Percentiles rank a stretch among this genome's conserved stretches.
Conservation (phyloP, 1,140 invertebrate species). For the Laodelphax striatellus region DNA sequence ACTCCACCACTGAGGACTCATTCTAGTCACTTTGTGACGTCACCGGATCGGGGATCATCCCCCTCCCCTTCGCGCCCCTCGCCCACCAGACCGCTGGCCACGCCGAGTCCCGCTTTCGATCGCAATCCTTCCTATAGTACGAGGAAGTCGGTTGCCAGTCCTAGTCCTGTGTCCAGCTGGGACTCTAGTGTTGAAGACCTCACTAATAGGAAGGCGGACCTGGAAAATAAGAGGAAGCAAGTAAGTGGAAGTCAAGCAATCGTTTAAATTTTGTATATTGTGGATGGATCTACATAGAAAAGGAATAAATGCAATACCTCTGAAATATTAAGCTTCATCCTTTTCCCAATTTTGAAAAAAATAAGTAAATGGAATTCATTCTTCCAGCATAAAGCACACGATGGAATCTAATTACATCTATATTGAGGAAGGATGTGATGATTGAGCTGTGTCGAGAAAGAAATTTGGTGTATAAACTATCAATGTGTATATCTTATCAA, state of each 20-base stretch:
- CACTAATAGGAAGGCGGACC: conserved; percentile 31
- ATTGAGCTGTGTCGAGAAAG: too few relatives aligned
- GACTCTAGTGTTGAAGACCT: conserved; percentile 12
- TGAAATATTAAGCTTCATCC: too few relatives aligned
- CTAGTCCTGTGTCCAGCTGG: conserved; percentile 22
- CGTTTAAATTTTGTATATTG: too few relatives aligned
- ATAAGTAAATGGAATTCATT: too few relatives aligned
- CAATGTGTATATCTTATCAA: too few relatives aligned
- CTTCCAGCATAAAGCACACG: too few relatives aligned
- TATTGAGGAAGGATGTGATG: too few relatives aligned
- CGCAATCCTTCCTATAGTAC: conserved; percentile 14
- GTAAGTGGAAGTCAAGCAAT: conserved; percentile 20
- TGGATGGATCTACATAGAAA: too few relatives aligned
- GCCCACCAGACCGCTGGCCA: conserved; percentile 3
- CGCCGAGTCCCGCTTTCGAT: conserved; percentile 18
- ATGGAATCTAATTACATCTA: too few relatives aligned
- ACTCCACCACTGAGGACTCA: neutral
- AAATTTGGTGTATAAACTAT: too few relatives aligned
- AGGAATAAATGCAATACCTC: too few relatives aligned
- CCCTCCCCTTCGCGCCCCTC: neutral
- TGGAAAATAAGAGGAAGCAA: conserved; percentile 36
- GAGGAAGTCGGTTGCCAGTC: conserved; percentile 12
- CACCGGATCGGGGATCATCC: neutral
- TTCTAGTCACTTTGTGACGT: neutral
- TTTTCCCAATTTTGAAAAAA: too few relatives aligned